phyloP scores from a whole-genome alignment of 2,797 vertebrate species.

The Argentina silus region DNA sequence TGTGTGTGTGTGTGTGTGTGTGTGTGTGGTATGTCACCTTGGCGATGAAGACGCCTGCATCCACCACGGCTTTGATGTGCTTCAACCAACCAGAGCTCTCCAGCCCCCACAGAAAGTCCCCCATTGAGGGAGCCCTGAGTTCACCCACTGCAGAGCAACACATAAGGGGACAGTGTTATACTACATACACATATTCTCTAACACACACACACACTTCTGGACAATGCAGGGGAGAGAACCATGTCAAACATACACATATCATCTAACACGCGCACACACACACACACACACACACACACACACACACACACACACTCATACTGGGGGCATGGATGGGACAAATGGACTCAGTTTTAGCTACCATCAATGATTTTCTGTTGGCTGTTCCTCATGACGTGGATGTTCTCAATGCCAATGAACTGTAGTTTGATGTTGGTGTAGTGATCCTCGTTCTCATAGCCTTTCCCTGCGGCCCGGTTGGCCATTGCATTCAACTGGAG shows the following conservation, averaged over 20 bases:
- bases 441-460: conserved; percentile 97
- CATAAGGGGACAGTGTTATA: background rate
- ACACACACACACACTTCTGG: background rate
- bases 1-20: conserved; percentile 5
- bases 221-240: background rate
- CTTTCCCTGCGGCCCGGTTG: conserved; percentile 94
- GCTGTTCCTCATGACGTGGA: conserved; percentile 97
- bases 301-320: background rate
- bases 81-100: conserved; percentile 96
- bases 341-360: conserved; percentile 45
- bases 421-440: conserved; percentile 97
- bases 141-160: conserved; percentile 74
- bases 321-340: background rate
- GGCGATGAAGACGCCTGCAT: conserved; percentile 92
- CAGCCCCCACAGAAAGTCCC: conserved; percentile 93
- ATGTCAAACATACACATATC: no score
- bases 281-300: background rate
- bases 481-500: conserved; percentile 95
- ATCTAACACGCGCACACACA: background rate
- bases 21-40: conserved; percentile 75
- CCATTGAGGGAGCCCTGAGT: conserved; percentile 88
- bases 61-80: conserved; percentile 94
- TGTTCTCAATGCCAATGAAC: conserved; percentile 97
- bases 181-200: background rate
- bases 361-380: conserved; percentile 95